Base-by-base conservation (phyloP, 2,888 invertebrate species). In the Mesorhabditis spiculigera region DNA sequence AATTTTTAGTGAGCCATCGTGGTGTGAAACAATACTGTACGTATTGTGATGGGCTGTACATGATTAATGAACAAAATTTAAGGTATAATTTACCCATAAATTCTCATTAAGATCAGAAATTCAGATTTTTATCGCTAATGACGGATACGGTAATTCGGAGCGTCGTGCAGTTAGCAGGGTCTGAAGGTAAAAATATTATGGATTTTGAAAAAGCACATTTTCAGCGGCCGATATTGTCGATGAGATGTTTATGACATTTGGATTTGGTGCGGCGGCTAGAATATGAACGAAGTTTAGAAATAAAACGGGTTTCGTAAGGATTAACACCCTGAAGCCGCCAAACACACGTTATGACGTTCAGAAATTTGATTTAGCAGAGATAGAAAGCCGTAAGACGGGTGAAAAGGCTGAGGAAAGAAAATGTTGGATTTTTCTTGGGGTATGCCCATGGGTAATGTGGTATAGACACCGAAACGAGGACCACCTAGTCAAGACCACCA, bases 1-100 rank as follows among this genome's bases (percentile, higher is more conserved):
- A 44, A 66, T 8, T 28, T 5, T 61, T 73, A 78, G 78, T 77
- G 41, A 72, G 70, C 44, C 65, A 68, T 4, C 75, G 78, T 13
- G 78, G 78, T 45, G 76, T 78, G 16, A 73, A 73, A 10, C 78
- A 78, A 45, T 78, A 78, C 64, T 78, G 78, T 68, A 69, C 70
- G 5, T 72, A 78, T 50, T 78, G 78, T 62, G 78, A 78, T 63
- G 76, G 76, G 13, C 70, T 76, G 4, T 78, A 76, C 67, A 75
- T 78, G 78, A 75, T 78, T 70, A 74, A 75, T 0, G 78, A 75
- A 45, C 73, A 73, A 42, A 78, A 78, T 63, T 70, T 78, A 71
- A 73, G 74, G 44, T 78, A 50, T 28, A 28, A 28, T 28, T 28
- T 28, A 28, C 28, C 28, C 28, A 28, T 28, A 28, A 28, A 28